Evolutionary conservation across 2,797 vertebrate species (phyloP).

Genomic region (Tenualosa ilisha): DNA sequence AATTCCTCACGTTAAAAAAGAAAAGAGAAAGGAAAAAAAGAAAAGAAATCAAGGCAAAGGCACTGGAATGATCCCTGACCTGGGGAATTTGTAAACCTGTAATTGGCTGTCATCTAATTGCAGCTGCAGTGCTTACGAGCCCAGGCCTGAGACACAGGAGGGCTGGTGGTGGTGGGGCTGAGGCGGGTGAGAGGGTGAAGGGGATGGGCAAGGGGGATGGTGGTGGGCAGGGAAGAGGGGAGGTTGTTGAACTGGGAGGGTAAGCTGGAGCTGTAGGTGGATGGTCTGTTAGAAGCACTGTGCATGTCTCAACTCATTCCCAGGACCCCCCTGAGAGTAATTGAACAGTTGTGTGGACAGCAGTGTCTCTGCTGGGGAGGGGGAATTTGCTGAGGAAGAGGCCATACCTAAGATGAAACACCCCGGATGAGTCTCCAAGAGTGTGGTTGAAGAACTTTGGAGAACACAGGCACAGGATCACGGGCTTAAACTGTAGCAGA

Average conservation of each 20-base stretch:
- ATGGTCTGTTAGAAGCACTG: slow-evolving; percentile 38
- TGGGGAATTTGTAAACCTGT: slow-evolving; percentile 47
- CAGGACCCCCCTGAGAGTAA: slow-evolving; percentile 56
- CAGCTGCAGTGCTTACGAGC: slow-evolving; percentile 39
- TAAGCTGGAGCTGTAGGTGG: slow-evolving; percentile 1
- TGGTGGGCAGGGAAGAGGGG: not conserved
- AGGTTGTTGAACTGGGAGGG: not conserved
- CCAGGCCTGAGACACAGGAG: slow-evolving; percentile 23
- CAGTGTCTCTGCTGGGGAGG: slow-evolving; percentile 38
- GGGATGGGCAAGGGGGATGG: not conserved
- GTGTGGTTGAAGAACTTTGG: slow-evolving; percentile 22
- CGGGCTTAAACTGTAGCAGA: not conserved
- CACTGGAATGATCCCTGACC: slow-evolving; percentile 35
- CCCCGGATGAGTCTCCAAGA: slow-evolving; percentile 24
- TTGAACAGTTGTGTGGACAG: slow-evolving; percentile 57
- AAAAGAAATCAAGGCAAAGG: not conserved
- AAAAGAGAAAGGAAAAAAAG: not conserved
- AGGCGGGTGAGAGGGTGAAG: not conserved
- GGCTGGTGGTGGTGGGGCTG: not conserved
- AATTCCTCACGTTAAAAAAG: slow-evolving; percentile 20
- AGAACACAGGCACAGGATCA: slow-evolving; percentile 19
- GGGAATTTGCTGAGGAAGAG: not conserved
- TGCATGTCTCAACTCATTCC: slow-evolving; percentile 59
- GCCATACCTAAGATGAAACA: not conserved
- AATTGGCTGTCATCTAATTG: slow-evolving; percentile 54